Conservation (phyloP, 2,888 invertebrate genomes). For the Drosophila birchii region DNA sequence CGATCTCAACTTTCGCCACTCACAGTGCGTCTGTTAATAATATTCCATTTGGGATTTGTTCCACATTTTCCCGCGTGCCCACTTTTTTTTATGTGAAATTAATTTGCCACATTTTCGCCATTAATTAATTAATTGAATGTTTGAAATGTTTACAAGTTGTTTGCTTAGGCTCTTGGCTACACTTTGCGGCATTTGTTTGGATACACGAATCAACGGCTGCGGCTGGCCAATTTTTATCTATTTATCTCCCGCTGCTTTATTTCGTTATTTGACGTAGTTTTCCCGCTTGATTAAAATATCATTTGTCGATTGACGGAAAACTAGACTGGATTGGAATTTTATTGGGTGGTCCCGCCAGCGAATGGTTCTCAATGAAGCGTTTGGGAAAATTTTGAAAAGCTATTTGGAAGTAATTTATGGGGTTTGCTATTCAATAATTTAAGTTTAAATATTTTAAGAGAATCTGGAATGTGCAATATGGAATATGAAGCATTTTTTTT, state of each 20-base stretch:
- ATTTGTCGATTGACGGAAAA: conserved; percentile 48
- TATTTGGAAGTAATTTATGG: background rate
- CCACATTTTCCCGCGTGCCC: conserved; percentile 32
- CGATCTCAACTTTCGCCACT: conserved; percentile 56
- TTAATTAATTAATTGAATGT: conserved; percentile 77
- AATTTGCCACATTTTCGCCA: conserved; percentile 75
- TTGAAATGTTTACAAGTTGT: conserved; percentile 69
- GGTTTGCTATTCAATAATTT: background rate
- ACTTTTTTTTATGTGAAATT: conserved; percentile 74
- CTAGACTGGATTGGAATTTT: conserved; percentile 22
- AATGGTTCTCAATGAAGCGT: background rate
- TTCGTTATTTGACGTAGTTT: conserved; percentile 77
- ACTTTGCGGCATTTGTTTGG: conserved; percentile 39
- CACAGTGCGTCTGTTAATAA: conserved; percentile 54
- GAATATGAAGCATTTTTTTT: background rate
- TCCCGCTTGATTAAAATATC: conserved; percentile 71
- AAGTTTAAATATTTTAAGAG: background rate
- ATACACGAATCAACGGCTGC: conserved; percentile 10
- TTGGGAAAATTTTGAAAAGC: background rate
- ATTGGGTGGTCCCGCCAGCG: conserved; percentile 12
- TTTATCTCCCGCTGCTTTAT: conserved; percentile 79
- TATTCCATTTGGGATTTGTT: conserved; percentile 45
- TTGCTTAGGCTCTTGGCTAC: conserved; percentile 29
- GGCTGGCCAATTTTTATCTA: conserved; percentile 73
- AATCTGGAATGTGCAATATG: background rate